These are phyloP conservation scores for Chrysocyon brachyurus DNA, from an alignment of 2,797 vertebrate species.

Conservation along the genomic window DNA sequence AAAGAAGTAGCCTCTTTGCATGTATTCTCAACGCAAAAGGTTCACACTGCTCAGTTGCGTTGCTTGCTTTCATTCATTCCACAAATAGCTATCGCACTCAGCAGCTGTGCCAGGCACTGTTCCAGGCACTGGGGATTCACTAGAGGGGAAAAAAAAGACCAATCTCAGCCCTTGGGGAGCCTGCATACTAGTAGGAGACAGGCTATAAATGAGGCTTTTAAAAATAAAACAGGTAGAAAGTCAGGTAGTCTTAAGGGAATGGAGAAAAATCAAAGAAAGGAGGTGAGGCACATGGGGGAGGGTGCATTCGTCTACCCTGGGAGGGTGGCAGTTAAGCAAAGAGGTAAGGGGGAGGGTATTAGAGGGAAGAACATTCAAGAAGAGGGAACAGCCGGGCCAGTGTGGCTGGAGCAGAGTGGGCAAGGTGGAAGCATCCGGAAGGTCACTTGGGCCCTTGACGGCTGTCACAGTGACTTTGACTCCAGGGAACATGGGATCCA, in stretches of 20 bases:
- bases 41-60: neutral
- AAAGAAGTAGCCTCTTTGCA: no score
- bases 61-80: neutral
- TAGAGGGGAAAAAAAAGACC: neutral
- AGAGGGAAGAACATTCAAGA: neutral
- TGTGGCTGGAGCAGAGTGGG: neutral
- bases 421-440: rapidly evolving
- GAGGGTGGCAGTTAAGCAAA: neutral
- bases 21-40: neutral
- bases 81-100: neutral
- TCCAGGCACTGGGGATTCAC: neutral
- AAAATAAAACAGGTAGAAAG: neutral
- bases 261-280: neutral
- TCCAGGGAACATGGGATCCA: neutral
- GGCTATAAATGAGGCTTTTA: neutral
- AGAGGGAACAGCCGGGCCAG: neutral
- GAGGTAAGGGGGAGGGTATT: neutral
- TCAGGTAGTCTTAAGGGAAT: neutral
- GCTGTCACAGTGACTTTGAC: neutral
- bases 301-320: neutral
- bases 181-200: neutral
- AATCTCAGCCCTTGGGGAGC: neutral
- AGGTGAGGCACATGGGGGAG: neutral
- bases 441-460: rapidly evolving
- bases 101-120: neutral